Evolutionary conservation across 2,888 invertebrate species (phyloP), one percentile per base, ranked within the genome.

Genomic region (Mechanitis mazaeus): DNA sequence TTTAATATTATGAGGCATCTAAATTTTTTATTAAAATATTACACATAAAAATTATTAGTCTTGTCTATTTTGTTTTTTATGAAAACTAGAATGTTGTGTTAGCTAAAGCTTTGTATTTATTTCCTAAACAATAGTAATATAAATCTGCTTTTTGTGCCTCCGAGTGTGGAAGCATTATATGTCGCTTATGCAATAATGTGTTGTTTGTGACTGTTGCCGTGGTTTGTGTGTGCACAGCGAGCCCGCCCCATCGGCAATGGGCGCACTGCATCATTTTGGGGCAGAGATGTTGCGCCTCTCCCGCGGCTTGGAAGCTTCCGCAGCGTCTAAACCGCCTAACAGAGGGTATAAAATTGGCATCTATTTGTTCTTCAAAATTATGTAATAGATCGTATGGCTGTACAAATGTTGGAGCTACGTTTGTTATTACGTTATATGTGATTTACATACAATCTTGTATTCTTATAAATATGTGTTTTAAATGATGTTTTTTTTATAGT

Each of bases 241-340:
- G 77, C 94, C 94, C 47, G 94, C 94, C 65, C 95, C 95, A 38
- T 95, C 94, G 72, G 94, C 95, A 68, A 94, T 96, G 94, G 94
- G 95, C 42, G 96, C 96, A 63, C 90, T 96, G 76, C 95, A 95
- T 81, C 95, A 95, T 79, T 96, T 96, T 80, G 96, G 96, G 60
- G 95, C 95, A 46, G 95, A 96, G 91, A 95, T 96, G 95, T 91
- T 96, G 74, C 94, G 95, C 76, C 91, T 96, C 42, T 95, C 95
- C 35, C 91, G 95, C 68, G 95, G 96, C 66, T 88, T 96, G 72
- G 95, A 95, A 85, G 94, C 94, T 68, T 94, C 94, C 64, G 88
- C 89, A 72, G 87, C 83, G 68, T 80, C 83, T 72, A 88, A 88
- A 84, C 83, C 87, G 74, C 84, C 85, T 68, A 81, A 78, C 77